Percentiles rank a stretch among this genome's conserved stretches.
phyloP scores from a whole-genome alignment of 2,888 invertebrate species.

The Acanthococcus lagerstroemiae region DNA sequence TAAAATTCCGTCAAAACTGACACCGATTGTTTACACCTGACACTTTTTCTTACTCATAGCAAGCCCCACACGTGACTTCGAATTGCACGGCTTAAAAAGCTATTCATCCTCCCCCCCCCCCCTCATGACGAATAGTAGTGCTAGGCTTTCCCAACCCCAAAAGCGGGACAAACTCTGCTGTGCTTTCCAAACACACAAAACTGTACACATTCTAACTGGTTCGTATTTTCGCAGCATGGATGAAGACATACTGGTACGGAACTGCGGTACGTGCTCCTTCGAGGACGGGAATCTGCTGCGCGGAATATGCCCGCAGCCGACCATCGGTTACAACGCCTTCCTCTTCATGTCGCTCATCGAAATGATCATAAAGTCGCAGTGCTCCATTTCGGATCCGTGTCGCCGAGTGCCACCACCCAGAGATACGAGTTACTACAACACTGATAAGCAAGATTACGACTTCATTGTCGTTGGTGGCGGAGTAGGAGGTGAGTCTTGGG shows the following conservation, averaged over 20 bases:
- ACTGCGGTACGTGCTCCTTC: conserved; percentile 35
- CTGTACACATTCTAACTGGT: too few species aligned
- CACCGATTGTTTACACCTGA: too few species aligned
- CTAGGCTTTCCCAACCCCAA: too few species aligned
- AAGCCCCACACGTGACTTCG: too few species aligned
- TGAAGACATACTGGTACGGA: not conserved
- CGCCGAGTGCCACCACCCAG: conserved; percentile 33
- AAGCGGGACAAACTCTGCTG: too few species aligned
- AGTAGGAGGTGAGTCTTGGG: conserved; percentile 56
- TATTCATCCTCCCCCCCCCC: too few species aligned
- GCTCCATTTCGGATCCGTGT: conserved; percentile 39
- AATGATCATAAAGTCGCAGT: conserved; percentile 37
- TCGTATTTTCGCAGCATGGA: not conserved
- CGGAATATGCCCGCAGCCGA: conserved; percentile 34
- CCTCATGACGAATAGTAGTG: too few species aligned
- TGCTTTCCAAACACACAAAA: too few species aligned
- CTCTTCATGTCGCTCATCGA: conserved; percentile 39
- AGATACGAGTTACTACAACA: conserved; percentile 2
- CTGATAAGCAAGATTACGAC: conserved; percentile 49
- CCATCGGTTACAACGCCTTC: conserved; percentile 2
- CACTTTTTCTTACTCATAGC: too few species aligned
- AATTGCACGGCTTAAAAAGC: too few species aligned
- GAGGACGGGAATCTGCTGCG: conserved; percentile 38
- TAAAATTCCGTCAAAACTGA: too few species aligned
- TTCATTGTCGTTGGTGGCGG: conserved; percentile 80